phyloP scores from a whole-genome alignment of 2,888 invertebrate species.

The Drosophila mayaguana region DNA sequence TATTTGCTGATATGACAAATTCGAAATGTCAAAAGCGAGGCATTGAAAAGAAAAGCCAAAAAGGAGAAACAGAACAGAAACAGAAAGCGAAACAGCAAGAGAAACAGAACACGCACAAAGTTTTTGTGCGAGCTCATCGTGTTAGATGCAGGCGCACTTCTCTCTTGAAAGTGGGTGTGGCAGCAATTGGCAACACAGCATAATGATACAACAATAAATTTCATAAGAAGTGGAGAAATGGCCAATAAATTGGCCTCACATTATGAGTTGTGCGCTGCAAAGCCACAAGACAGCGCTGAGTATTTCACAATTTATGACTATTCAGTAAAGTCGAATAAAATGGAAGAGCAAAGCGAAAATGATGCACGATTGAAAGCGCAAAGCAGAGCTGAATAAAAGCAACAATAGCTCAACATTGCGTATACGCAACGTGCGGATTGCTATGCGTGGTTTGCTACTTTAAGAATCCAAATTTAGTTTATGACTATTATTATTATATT shows the following conservation, averaged over 20 bases:
- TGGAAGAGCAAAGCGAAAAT: constrained; percentile 1
- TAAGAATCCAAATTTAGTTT: background rate
- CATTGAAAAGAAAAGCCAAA: constrained; percentile 2
- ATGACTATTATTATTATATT: no score
- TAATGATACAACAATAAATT: constrained; percentile 27
- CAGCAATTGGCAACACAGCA: constrained; percentile 5
- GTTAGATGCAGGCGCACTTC: constrained; percentile 20
- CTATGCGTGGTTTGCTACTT: background rate
- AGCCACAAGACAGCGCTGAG: constrained; percentile 18
- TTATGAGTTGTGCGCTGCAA: constrained; percentile 39
- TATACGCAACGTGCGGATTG: background rate
- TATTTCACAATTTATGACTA: constrained; percentile 66
- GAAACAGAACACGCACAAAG: constrained; percentile 19
- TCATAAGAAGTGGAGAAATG: constrained; percentile 53
- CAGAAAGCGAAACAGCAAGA: background rate
- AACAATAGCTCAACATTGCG: background rate
- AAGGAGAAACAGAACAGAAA: background rate
- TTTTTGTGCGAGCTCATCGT: constrained; percentile 51
- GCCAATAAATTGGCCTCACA: constrained; percentile 71
- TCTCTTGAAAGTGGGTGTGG: constrained; percentile 29
- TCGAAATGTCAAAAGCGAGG: constrained; percentile 29
- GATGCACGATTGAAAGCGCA: background rate
- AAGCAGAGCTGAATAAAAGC: background rate
- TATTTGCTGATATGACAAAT: constrained; percentile 57
- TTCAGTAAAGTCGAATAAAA: constrained; percentile 48